Conservation (phyloP, 2,888 invertebrate species). For the Melipona beecheii region DNA sequence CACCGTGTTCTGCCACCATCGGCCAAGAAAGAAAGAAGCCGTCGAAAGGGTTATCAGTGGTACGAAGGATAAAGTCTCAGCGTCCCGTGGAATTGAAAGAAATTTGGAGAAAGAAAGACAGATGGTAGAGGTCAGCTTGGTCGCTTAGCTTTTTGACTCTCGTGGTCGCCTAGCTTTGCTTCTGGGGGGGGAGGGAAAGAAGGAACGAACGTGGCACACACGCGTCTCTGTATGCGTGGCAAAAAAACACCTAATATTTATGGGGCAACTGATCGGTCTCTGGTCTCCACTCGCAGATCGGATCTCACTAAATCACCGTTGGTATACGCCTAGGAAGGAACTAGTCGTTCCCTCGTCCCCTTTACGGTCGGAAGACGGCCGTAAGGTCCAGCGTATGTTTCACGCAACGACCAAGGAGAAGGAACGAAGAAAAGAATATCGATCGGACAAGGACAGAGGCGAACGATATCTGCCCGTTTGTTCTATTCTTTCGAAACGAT, state of each 20-base stretch:
- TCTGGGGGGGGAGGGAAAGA: slow-evolving; percentile 26
- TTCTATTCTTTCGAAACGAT: slow-evolving; percentile 28
- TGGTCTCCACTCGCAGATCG: slow-evolving; percentile 73
- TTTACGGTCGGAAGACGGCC: slow-evolving; percentile 60
- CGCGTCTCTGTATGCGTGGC: slow-evolving; percentile 25
- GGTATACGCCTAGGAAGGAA: slow-evolving; percentile 76
- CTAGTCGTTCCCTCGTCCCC: slow-evolving; percentile 59
- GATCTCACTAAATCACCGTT: slow-evolving; percentile 75
- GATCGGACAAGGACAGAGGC: slow-evolving; percentile 42
- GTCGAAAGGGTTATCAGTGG: not conserved
- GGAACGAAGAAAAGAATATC: slow-evolving; percentile 51
- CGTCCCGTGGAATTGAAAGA: slow-evolving; percentile 75
- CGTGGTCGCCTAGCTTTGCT: slow-evolving; percentile 62
- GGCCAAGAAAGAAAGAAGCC: not conserved
- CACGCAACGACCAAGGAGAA: slow-evolving; percentile 58
- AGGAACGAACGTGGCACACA: slow-evolving; percentile 19
- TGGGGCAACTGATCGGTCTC: slow-evolving; percentile 78
- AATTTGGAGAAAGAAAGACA: slow-evolving; percentile 52
- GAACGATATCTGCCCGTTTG: slow-evolving; percentile 29
- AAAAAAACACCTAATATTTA: slow-evolving; percentile 77
- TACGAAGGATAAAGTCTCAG: slow-evolving; percentile 65
- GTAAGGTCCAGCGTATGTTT: slow-evolving; percentile 62
- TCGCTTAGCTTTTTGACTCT: slow-evolving; percentile 66
- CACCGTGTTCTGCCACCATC: not conserved
- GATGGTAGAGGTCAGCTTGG: slow-evolving; percentile 61